Base-by-base conservation (phyloP, 2,888 invertebrate genomes). In the Tenthredo livida region DNA sequence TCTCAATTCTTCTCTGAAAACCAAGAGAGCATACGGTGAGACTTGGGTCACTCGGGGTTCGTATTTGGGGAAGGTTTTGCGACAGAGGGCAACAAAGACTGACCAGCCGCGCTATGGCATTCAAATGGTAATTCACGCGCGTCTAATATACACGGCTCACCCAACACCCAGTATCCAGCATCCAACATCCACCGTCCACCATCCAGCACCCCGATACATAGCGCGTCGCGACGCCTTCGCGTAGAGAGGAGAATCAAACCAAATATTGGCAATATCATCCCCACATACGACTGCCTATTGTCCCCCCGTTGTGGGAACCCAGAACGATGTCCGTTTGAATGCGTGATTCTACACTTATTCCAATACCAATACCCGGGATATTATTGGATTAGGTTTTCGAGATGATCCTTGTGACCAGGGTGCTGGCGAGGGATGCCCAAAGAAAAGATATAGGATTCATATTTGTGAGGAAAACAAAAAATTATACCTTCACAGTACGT, bases 251-350 rank as follows among this genome's bases (percentile, higher is more conserved):
- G 92, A 92, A 93, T 92, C 92, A 92, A 92, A 92, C 91, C 92
- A 93, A 93, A 93, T 92, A 93, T 93, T 93, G 93, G 91, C 93
- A 92, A 93, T 93, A 93, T 93, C 92, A 91, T 91, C 91, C 91
- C 88, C 88, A 86, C 88, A 90, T 91, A 70, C 72, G 80, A 85
- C 84, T 87, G 88, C 87, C 89, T 88, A 85, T 87, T 85, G 85
- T 87, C 87, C 87, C 88, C 85, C 87, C 84, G 70, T 87, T 84
- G 88, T 88, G 88, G 87, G 87, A 90, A 89, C 88, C 87, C 87
- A 85, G 43, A 70, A 84, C 85, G 84, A 84, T 90, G 91, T 91
- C 88, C 89, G 89, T 90, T 91, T 90, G 89, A 90, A 90, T 90
- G 89, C 89, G 85, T 89, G 89, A 90, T 91, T 91, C 89, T 90